Evolutionary conservation across 2,888 invertebrate species (phyloP), one percentile per base, ranked within the genome.

Genomic region (Sinodicranocentrus sp.): DNA sequence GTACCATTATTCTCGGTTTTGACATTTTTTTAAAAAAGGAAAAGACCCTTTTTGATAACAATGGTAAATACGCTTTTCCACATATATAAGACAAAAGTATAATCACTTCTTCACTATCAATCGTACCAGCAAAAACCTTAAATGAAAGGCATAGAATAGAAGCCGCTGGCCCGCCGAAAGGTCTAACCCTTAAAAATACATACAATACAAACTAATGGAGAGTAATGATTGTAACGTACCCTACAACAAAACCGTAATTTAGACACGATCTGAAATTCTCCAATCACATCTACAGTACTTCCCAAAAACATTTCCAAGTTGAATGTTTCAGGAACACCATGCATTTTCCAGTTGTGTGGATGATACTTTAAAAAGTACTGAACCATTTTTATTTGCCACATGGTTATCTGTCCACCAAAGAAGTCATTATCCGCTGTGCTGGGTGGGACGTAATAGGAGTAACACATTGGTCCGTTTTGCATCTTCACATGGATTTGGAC

Each of bases 221-320:
- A 8, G 13, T 3, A n/a, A 48, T 48, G 48, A 52, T 10, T 23
- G n/a, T 2, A 2, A 76, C 61, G 23, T 70, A 82, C 82, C 76
- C 82, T 67, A 43, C 82, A 82, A 52, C 82, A 70, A 63, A 82
- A 82, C 70, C 82, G 23, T 10, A 82, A 33, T 54, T 82, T 82
- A 0, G 82, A 70, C 0, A 71, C 76, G 52, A 82, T 82, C n/a
- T 75, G 68, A 23, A 82, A 82, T 43, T 63, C 70, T 0, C 33
- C 68, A 39, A 61, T 2, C 13, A 15, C 13, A 6, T 70, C 63
- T 44, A 70, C 57, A 1, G 33, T 5, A 13, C 21, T 70, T 48
- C 39, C 59, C 19, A 67, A 28, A 54, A 70, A 76, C 44, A 26
- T 19, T 5, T 59, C 57, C 6, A 59, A 23, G 17, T 77, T 68